phyloP scores from a whole-genome alignment of 2,113 vertebrate species.

The Jacana jacana region DNA sequence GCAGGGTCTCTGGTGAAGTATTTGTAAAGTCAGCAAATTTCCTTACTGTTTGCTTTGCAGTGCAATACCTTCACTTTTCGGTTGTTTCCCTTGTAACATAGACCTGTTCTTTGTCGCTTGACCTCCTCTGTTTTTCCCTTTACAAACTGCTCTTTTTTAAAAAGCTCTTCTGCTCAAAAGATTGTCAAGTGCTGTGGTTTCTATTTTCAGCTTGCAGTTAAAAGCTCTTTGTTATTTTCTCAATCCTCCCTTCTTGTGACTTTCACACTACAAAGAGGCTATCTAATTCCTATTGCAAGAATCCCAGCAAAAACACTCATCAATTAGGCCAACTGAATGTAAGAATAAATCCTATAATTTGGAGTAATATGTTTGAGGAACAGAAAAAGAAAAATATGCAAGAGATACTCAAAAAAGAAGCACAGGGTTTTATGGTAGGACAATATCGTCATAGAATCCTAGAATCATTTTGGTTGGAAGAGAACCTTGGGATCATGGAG shows the following conservation, averaged over 20 bases:
- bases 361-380: neutral
- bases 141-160: conserved; percentile 29
- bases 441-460: too few species aligned
- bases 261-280: neutral
- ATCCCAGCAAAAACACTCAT: neutral
- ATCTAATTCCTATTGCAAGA: neutral
- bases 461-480: too few species aligned
- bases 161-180: conserved; percentile 37
- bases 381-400: neutral
- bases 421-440: neutral
- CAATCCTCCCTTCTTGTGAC: neutral
- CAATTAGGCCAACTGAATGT: neutral
- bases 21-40: conserved; percentile 25
- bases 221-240: conserved; percentile 27
- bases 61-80: neutral
- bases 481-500: too few species aligned
- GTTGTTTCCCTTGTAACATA: neutral
- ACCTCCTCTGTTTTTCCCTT: conserved; percentile 43
- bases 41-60: conserved; percentile 10
- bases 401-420: neutral
- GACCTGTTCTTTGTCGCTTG: conserved; percentile 29
- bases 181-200: conserved; percentile 28
- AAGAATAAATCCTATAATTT: neutral
- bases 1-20: neutral
- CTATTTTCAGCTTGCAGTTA: conserved; percentile 40